These are phyloP conservation scores for Coccyzus lansbergi DNA, from an alignment of 2,797 vertebrate genomes.

Conservation along the genomic window DNA sequence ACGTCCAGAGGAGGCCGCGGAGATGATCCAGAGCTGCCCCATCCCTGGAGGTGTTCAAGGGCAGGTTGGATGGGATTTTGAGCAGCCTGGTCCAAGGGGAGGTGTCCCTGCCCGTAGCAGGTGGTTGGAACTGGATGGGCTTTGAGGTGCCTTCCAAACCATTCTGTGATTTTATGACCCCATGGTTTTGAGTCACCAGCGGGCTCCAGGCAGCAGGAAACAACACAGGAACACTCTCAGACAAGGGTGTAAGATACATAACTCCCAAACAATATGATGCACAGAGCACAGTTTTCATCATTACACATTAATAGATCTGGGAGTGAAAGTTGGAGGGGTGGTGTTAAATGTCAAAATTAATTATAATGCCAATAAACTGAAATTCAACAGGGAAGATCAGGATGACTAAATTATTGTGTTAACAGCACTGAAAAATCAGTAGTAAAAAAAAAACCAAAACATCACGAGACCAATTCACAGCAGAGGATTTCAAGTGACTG, in stretches of 20 bases:
- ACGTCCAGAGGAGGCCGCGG: too few relatives aligned
- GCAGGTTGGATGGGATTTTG: too few relatives aligned
- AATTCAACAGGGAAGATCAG: constrained; percentile 64
- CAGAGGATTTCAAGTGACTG: not conserved
- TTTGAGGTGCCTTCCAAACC: too few relatives aligned
- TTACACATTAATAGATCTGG: constrained; percentile 56
- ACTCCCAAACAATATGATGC: constrained; percentile 50
- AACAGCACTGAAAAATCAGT: constrained; percentile 49
- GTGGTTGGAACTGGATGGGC: too few relatives aligned
- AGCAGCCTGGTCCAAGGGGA: too few relatives aligned
- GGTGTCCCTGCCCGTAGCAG: too few relatives aligned
- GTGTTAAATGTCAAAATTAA: constrained; percentile 70
- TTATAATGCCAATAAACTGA: constrained; percentile 66
- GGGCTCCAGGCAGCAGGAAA: not conserved
- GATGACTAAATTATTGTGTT: constrained; percentile 63
- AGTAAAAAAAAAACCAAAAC: not conserved
- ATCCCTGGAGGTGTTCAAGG: too few relatives aligned
- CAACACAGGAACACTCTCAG: not conserved
- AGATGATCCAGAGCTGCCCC: too few relatives aligned
- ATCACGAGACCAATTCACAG: not conserved
- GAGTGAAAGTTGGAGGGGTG: constrained; percentile 68
- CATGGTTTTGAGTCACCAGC: not conserved
- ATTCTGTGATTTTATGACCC: too few relatives aligned
- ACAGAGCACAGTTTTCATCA: constrained; percentile 50
- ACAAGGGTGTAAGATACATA: constrained; percentile 9